Conservation (phyloP, 2,888 invertebrate genomes). For the Azorinus chamasolen region DNA sequence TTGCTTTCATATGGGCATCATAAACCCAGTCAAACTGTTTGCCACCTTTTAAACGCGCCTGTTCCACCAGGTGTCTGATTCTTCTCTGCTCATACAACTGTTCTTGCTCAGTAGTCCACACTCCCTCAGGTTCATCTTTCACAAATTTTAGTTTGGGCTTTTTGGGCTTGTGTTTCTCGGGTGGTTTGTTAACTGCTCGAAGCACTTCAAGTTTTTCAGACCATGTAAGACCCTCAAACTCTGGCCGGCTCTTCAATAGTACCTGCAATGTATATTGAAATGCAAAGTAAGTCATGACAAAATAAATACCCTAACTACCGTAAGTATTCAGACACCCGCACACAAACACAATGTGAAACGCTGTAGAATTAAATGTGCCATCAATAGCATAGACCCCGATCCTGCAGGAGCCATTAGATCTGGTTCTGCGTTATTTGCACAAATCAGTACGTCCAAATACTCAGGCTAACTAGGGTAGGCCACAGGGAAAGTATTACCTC, state of each 20-base stretch:
- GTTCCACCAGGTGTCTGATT: conserved; percentile 71
- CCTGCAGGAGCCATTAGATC: too few relatives aligned
- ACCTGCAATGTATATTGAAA: conserved; percentile 42
- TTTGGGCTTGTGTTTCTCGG: conserved; percentile 59
- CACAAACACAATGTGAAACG: background rate
- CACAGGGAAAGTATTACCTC: too few relatives aligned
- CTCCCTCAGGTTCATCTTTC: conserved; percentile 50
- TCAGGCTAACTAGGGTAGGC: too few relatives aligned
- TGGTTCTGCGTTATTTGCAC: too few relatives aligned
- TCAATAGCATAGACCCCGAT: too few relatives aligned
- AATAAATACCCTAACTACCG: too few relatives aligned
- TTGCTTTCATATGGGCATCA: conserved; percentile 50
- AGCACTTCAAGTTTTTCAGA: conserved; percentile 69
- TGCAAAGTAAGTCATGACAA: background rate
- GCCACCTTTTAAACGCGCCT: conserved; percentile 70
- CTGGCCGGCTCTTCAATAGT: conserved; percentile 39
- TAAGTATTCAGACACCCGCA: background rate
- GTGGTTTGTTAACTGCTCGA: conserved; percentile 68
- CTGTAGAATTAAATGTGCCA: too few relatives aligned
- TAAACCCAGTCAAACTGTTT: conserved; percentile 70
- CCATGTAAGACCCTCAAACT: conserved; percentile 67
- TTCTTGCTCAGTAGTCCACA: conserved; percentile 57
- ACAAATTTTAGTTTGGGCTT: conserved; percentile 64
- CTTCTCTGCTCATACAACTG: conserved; percentile 71
- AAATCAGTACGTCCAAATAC: too few relatives aligned